Evolutionary conservation across 1,140 invertebrate genomes (phyloP).

Genomic region (Parasteatoda tepidariorum): DNA sequence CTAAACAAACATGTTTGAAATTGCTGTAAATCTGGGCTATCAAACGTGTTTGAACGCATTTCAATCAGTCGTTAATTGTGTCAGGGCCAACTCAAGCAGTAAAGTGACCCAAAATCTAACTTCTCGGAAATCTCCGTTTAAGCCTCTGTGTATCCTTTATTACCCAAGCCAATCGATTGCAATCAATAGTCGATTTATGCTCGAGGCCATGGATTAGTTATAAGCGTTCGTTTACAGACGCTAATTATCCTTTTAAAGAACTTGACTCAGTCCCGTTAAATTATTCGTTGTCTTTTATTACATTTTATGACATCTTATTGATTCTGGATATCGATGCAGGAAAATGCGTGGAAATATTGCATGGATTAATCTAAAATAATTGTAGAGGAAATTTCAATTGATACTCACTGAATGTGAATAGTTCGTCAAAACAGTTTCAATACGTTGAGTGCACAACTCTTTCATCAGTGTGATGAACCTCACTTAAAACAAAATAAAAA

Average conservation of each 20-base stretch:
- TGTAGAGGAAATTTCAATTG: constrained; percentile 29
- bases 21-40: too few relatives aligned
- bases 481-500: too few relatives aligned
- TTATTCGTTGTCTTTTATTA: neutral
- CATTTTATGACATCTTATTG: neutral
- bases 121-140: constrained; percentile 18
- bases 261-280: constrained; percentile 4
- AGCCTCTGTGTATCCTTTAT: constrained; percentile 34
- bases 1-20: neutral
- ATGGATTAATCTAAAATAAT: constrained; percentile 53
- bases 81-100: constrained; percentile 2
- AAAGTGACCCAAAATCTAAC: constrained; percentile 23
- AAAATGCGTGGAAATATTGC: constrained; percentile 9
- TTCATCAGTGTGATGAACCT: too few relatives aligned
- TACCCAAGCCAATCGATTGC: constrained; percentile 41
- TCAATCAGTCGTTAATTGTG: neutral
- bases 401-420: constrained; percentile 43
- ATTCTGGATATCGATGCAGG: neutral
- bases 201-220: neutral
- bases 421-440: constrained; percentile 1
- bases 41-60: neutral
- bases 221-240: neutral
- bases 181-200: constrained; percentile 56
- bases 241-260: constrained; percentile 51
- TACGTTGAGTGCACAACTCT: neutral